Evolutionary conservation across 2,797 vertebrate genomes (phyloP).

Genomic region (Arnoldichthys spilopterus): DNA sequence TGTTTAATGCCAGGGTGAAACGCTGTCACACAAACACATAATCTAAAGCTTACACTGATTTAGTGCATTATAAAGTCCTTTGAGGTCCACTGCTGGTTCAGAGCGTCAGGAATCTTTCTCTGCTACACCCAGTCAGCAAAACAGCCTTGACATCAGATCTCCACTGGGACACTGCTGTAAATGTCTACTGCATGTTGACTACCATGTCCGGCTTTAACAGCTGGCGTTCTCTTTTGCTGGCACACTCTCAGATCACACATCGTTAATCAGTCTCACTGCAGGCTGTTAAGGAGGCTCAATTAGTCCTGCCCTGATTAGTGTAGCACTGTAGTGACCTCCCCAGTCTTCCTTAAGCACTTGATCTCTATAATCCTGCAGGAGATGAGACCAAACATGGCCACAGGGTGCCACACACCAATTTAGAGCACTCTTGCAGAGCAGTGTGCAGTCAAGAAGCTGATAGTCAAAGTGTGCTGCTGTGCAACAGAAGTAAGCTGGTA

Average conservation of each 20-base stretch:
- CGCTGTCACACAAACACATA: neutral
- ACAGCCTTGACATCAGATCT: neutral
- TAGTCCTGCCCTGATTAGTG: neutral
- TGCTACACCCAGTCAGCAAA: neutral
- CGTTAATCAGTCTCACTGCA: conserved; percentile 12
- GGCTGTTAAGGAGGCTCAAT: conserved; percentile 6
- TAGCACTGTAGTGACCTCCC: conserved; percentile 14
- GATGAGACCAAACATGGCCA: conserved; percentile 24
- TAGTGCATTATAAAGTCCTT: neutral
- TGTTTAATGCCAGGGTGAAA: neutral
- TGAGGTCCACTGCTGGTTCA: neutral
- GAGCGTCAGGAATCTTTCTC: neutral
- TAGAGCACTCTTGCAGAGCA: neutral
- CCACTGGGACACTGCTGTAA: neutral
- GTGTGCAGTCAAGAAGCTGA: neutral
- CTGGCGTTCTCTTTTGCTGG: conserved; percentile 2
- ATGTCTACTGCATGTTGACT: neutral
- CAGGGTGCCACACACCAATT: conserved; percentile 14
- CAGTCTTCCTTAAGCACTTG: conserved; percentile 24
- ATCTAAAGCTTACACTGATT: neutral
- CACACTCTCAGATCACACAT: conserved; percentile 13
- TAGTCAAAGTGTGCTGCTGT: neutral
- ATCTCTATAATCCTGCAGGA: conserved; percentile 18
- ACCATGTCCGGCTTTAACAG: conserved; percentile 14
- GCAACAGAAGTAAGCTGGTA: neutral